These are phyloP conservation scores for Cygnus buccinator DNA, from an alignment of 2,113 vertebrate genomes.

Conservation along the genomic window DNA sequence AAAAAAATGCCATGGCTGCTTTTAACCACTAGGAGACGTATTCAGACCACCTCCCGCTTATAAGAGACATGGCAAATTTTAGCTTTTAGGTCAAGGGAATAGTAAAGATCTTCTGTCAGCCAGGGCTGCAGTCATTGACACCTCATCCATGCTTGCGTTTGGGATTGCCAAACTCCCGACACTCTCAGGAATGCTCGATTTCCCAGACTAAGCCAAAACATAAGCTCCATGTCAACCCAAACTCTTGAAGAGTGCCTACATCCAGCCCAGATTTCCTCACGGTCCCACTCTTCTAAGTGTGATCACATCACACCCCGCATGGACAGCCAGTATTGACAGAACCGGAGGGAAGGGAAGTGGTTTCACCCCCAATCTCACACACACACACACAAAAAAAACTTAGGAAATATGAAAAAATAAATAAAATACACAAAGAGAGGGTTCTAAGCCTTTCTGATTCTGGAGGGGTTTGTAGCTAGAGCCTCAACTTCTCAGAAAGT, in stretches of 20 bases:
- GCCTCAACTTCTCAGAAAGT: not conserved
- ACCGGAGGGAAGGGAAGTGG: not conserved
- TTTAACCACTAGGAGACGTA: conserved; percentile 68
- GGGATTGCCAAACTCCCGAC: not conserved
- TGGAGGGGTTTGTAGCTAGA: not conserved
- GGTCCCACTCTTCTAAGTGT: not conserved
- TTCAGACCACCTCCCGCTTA: conserved; percentile 22
- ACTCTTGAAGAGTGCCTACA: not conserved
- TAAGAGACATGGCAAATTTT: not conserved
- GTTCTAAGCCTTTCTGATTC: not conserved
- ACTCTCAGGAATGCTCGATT: not conserved
- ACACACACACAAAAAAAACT: not conserved
- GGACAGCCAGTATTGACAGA: not conserved
- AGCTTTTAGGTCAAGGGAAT: not conserved
- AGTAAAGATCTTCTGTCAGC: not conserved
- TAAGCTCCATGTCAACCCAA: not conserved
- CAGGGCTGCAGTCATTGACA: not conserved
- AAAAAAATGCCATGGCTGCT: not conserved
- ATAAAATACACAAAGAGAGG: not conserved
- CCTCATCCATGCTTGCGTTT: not conserved
- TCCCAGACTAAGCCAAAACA: not conserved
- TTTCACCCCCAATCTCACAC: not conserved
- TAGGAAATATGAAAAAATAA: not conserved
- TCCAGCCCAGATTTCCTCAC: not conserved
- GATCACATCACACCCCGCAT: not conserved